Evolutionary conservation across 1,140 invertebrate genomes (phyloP).

Genomic region (Littorina saxatilis): DNA sequence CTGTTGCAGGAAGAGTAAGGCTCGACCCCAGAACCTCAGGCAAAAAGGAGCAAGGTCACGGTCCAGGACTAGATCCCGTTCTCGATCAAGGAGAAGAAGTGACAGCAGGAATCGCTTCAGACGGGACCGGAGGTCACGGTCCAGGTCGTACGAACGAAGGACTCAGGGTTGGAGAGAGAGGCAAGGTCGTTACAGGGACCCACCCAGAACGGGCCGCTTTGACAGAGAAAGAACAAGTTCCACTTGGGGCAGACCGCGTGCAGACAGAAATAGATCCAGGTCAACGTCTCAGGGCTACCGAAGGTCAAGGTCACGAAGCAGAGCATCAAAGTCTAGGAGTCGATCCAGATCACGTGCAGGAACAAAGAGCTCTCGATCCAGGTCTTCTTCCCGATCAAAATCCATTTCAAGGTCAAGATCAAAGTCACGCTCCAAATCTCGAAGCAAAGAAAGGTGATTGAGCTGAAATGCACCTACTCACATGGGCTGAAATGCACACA

Average conservation of each 20-base stretch:
- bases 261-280: slow-evolving; percentile 72
- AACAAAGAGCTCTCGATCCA: slow-evolving; percentile 57
- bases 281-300: slow-evolving; percentile 59
- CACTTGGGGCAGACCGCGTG: slow-evolving; percentile 37
- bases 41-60: slow-evolving; percentile 5
- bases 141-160: slow-evolving; percentile 38
- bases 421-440: slow-evolving; percentile 1
- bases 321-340: slow-evolving; percentile 64
- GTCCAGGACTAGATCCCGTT: slow-evolving; percentile 53
- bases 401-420: slow-evolving; percentile 56
- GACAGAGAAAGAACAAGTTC: slow-evolving; percentile 71
- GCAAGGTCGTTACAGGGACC: slow-evolving; percentile 52
- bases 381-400: slow-evolving; percentile 65
- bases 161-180: slow-evolving; percentile 25
- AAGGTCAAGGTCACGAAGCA: slow-evolving; percentile 66
- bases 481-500: no score
- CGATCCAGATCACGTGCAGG: slow-evolving; percentile 55
- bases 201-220: slow-evolving; percentile 44
- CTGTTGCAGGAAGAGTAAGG: slow-evolving; percentile 31
- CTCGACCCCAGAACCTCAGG: slow-evolving; percentile 21
- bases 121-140: slow-evolving; percentile 48
- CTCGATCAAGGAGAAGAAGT: slow-evolving; percentile 40
- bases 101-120: slow-evolving; percentile 31
- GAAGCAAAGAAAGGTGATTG: slow-evolving; percentile 28
- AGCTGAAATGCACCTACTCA: no score